A percentile compares a stretch with the other conserved stretches of the same genome.
These are phyloP conservation scores for Ptychochromis oligacanthus DNA, from an alignment of 2,113 vertebrate genomes.

Conservation along the genomic window DNA sequence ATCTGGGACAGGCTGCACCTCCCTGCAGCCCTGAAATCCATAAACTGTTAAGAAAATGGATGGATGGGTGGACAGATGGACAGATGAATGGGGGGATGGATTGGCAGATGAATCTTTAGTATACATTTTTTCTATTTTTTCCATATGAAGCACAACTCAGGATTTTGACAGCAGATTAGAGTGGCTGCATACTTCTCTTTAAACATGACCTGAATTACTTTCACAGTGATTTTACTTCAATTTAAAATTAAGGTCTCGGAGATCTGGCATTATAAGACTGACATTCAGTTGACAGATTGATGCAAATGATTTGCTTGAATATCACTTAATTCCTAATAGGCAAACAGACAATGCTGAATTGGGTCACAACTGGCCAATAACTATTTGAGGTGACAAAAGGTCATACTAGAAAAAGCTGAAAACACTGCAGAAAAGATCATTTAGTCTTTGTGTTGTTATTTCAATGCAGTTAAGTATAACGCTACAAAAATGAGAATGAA, in stretches of 20 bases:
- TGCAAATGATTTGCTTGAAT: neutral
- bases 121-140: too few species aligned
- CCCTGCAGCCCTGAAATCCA: neutral
- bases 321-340: neutral
- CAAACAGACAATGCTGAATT: neutral
- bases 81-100: neutral
- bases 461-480: neutral
- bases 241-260: neutral
- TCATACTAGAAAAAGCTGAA: neutral
- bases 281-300: neutral
- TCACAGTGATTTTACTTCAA: neutral
- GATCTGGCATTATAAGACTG: neutral
- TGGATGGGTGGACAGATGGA: neutral
- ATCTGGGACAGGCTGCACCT: neutral
- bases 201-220: neutral
- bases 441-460: neutral
- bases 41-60: neutral
- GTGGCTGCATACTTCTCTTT: neutral
- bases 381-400: neutral
- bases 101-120: too few species aligned
- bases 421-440: neutral
- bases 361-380: neutral
- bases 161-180: neutral
- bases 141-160: neutral
- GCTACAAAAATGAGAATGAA: neutral